These are phyloP conservation scores for Cephalopterus ornatus DNA, from an alignment of 2,113 vertebrate genomes.

Conservation along the genomic window DNA sequence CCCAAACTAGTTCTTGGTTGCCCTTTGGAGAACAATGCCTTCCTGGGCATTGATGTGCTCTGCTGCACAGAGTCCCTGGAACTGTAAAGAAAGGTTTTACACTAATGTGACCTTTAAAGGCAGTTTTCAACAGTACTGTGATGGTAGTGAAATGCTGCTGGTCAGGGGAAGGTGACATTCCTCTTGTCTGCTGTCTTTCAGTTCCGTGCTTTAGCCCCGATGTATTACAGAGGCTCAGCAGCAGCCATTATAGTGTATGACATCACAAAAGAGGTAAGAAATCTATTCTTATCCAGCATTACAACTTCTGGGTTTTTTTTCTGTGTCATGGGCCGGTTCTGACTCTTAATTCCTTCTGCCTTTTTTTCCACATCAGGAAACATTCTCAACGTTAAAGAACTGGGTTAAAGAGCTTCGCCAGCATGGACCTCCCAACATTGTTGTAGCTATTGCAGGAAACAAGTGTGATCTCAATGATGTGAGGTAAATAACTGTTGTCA, in stretches of 20 bases:
- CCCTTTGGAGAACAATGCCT: neutral
- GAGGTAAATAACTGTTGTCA: constrained; percentile 75
- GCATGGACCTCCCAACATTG: constrained; percentile 95
- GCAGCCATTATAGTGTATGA: constrained; percentile 98
- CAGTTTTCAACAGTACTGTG: neutral
- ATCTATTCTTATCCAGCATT: neutral
- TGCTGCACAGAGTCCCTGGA: neutral
- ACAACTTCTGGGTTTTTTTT: accelerated
- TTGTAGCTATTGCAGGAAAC: constrained; percentile 96
- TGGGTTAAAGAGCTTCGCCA: constrained; percentile 98
- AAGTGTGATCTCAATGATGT: constrained; percentile 95
- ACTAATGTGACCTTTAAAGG: neutral
- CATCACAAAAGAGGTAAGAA: constrained; percentile 96
- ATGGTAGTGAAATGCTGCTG: neutral
- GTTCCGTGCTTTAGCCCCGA: constrained; percentile 96
- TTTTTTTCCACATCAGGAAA: constrained; percentile 78
- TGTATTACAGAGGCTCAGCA: constrained; percentile 98
- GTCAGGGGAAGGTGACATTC: neutral
- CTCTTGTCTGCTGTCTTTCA: constrained; percentile 50
- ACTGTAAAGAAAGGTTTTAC: neutral
- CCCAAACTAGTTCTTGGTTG: neutral
- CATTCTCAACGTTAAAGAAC: constrained; percentile 95
- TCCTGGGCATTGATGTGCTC: neutral
- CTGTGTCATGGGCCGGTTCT: neutral
- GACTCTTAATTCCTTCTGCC: neutral